Conservation (phyloP, 2,797 vertebrate genomes). For the Paedocypris micromegethes region DNA sequence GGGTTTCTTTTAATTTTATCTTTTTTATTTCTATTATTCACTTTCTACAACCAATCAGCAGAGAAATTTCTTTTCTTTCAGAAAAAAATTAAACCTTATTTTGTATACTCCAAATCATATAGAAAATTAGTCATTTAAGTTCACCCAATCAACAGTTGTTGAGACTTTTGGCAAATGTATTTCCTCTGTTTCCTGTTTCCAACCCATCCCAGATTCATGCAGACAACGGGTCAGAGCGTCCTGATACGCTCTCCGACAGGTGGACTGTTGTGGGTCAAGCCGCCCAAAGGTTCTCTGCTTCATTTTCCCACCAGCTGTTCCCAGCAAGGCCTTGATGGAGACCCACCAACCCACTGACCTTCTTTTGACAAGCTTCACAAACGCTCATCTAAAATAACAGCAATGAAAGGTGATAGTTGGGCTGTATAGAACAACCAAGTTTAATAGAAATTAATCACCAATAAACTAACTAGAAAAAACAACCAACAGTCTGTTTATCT, state of each 20-base stretch:
- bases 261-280: conserved; percentile 37
- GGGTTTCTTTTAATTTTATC: no score
- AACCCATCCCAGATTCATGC: conserved; percentile 5
- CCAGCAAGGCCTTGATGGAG: conserved; percentile 12
- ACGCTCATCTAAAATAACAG: conserved; percentile 13
- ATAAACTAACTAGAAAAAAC: background rate
- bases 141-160: no score
- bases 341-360: conserved; percentile 55
- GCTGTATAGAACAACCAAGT: background rate
- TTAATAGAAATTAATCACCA: background rate
- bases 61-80: no score
- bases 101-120: no score
- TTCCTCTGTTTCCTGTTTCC: background rate
- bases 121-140: no score
- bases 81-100: no score
- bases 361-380: conserved; percentile 18
- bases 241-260: conserved; percentile 49
- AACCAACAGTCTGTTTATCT: background rate
- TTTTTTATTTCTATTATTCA: no score
- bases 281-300: conserved; percentile 12
- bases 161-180: no score
- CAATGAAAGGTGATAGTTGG: conserved; percentile 41
- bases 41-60: no score
- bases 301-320: conserved; percentile 27
- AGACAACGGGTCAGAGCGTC: conserved; percentile 13